Percentiles rank a stretch among this genome's conserved stretches.
Evolutionary conservation across 1,140 invertebrate genomes (phyloP).

Genomic region (Drosophila novamexicana): DNA sequence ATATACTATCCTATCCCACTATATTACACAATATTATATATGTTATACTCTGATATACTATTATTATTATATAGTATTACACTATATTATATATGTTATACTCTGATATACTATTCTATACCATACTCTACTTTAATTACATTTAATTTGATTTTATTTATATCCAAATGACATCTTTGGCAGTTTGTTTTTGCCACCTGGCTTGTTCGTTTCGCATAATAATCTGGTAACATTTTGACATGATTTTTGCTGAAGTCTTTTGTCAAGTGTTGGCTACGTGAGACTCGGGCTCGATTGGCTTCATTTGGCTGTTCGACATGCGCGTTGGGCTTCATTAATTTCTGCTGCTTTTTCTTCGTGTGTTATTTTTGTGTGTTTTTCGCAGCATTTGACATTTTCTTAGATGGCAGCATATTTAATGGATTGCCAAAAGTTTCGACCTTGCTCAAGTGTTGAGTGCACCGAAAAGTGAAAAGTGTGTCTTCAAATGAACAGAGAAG

Average conservation of each 20-base stretch:
- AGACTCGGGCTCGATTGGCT: constrained; percentile 58
- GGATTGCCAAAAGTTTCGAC: constrained; percentile 57
- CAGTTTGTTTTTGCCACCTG: not conserved
- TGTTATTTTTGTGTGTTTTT: constrained; percentile 9
- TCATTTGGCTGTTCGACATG: constrained; percentile 68
- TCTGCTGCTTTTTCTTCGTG: constrained; percentile 11
- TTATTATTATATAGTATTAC: too few species aligned
- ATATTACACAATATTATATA: too few species aligned
- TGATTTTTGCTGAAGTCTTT: constrained; percentile 16
- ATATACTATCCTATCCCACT: too few species aligned
- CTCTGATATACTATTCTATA: too few species aligned
- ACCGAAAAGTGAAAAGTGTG: constrained; percentile 10
- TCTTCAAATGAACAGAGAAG: constrained; percentile 14
- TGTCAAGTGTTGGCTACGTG: not conserved
- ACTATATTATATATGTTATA: too few species aligned
- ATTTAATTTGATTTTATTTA: too few species aligned
- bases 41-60: too few species aligned
- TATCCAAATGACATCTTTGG: too few species aligned
- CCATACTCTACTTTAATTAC: too few species aligned
- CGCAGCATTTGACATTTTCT: constrained; percentile 35
- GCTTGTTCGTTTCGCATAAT: too few species aligned
- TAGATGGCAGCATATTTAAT: constrained; percentile 61
- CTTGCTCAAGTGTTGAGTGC: not conserved
- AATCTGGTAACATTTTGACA: not conserved
- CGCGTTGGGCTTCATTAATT: constrained; percentile 73